Base-by-base conservation (phyloP, 2,888 invertebrate genomes). In the Thymelicus acteon region DNA sequence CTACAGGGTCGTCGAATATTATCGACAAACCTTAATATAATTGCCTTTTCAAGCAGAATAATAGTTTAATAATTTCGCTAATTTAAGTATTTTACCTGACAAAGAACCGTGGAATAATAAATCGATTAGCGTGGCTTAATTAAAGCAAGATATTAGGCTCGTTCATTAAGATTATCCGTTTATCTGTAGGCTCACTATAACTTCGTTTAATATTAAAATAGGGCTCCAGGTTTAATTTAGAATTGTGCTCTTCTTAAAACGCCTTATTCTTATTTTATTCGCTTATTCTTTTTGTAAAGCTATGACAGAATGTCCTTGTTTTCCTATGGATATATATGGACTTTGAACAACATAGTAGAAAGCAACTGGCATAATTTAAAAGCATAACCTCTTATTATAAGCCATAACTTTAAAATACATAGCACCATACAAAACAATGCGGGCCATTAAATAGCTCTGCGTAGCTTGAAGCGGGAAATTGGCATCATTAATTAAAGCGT, bases 71-170 rank as follows among this genome's bases (percentile, higher is more conserved):
- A 19, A 52, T 52, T 52, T 0, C 8, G 6, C 15, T 52, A 15
- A 5, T 8, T 52, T 7, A 52, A 19, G 52, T 19, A 19, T 52
- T 52, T 52, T 52, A 52, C 52, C 52, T 19, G 52, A 52, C 52
- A 52, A 52, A 19, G 52, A 15, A 12, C 7, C 15, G 15, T 8
- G 8, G 52, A 52, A 19, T 52, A 52, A 52, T 52, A 52, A 52
- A 52, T 52, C 52, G 52, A 52, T 52, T 52, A 52, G 52, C 52
- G 15, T 52, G 15, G 15, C 52, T 52, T 52, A 52, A 52, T 52
- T 52, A 52, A 52, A 52, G 52, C 15, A 52, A 52, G 52, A 19
- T 52, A 52, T 52, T 52, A n/a, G 52, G 19, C 52, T 19, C 52
- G 52, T 52, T 52, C 52, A 52, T 52, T 49, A 15, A 49, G 49